These are phyloP conservation scores for Protaetia brevitarsis DNA, from an alignment of 1,140 invertebrate genomes.

Conservation along the genomic window DNA sequence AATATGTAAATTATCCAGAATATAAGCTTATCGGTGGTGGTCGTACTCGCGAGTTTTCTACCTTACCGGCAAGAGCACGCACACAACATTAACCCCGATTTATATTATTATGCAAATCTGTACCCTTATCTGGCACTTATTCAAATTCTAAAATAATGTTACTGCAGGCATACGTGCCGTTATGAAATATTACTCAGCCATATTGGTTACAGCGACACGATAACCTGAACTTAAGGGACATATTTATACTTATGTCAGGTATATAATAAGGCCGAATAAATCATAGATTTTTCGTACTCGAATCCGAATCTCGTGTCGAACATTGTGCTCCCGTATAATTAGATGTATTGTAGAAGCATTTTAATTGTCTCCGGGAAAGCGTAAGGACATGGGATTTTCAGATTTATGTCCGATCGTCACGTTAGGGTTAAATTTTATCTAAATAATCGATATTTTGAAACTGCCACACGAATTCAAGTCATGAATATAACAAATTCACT, in stretches of 20 bases:
- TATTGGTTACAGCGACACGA: slow-evolving; percentile 36
- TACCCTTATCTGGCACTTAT: slow-evolving; percentile 45
- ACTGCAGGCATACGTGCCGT: slow-evolving; percentile 44
- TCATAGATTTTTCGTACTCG: slow-evolving; percentile 5
- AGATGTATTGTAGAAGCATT: background rate
- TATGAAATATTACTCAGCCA: slow-evolving; percentile 49
- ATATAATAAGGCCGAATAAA: slow-evolving; percentile 14
- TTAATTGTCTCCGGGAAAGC: background rate
- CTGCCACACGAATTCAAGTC: no score
- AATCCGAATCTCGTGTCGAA: background rate
- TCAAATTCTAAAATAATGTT: slow-evolving; percentile 49
- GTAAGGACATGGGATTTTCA: slow-evolving; percentile 1
- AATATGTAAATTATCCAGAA: slow-evolving; percentile 37
- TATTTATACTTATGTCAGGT: slow-evolving; percentile 7
- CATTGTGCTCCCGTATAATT: background rate
- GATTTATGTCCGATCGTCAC: background rate
- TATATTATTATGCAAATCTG: slow-evolving; percentile 52
- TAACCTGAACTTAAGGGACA: slow-evolving; percentile 23
- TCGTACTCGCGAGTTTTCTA: slow-evolving; percentile 38
- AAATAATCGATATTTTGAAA: slow-evolving; percentile 5
- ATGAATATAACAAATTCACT: no score
- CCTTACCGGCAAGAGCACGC: slow-evolving; percentile 45
- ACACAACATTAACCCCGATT: slow-evolving; percentile 52
- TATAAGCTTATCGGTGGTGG: slow-evolving; percentile 44
- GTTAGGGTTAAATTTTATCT: background rate